These are phyloP conservation scores for Merops nubicus DNA, from an alignment of 2,113 vertebrate genomes.

Conservation along the genomic window DNA sequence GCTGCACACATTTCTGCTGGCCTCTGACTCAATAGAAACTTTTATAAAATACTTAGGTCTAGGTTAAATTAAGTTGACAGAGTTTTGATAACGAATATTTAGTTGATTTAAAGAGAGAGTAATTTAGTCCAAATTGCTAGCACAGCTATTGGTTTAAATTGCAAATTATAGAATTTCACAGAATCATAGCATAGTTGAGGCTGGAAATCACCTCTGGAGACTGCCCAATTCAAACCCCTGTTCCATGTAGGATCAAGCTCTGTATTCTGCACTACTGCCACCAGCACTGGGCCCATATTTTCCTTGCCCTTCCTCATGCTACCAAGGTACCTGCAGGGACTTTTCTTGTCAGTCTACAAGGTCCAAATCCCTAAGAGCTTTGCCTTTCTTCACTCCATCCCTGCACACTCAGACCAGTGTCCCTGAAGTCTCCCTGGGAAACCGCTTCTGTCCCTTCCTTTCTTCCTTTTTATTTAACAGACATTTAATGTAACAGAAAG, in stretches of 20 bases:
- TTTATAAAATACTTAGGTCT: not conserved
- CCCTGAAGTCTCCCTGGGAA: not conserved
- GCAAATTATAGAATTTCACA: not conserved
- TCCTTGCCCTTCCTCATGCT: not conserved
- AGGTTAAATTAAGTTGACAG: slow-evolving; percentile 36
- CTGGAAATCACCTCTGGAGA: not conserved
- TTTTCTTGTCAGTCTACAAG: not conserved
- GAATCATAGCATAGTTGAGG: not conserved
- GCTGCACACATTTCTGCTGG: not conserved
- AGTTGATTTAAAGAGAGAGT: slow-evolving; percentile 35
- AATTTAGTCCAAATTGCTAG: slow-evolving; percentile 20
- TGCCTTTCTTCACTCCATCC: not conserved
- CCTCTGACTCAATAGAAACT: slow-evolving; percentile 42
- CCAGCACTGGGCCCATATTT: not conserved
- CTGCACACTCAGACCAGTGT: not conserved
- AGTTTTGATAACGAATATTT: slow-evolving; percentile 17
- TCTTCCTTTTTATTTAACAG: not conserved
- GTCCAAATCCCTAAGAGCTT: not conserved
- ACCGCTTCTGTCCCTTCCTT: not conserved
- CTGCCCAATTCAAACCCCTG: not conserved
- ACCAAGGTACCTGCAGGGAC: not conserved
- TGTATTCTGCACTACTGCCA: not conserved
- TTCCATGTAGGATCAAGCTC: not conserved
- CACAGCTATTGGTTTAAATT: slow-evolving; percentile 5
- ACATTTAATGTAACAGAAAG: not conserved